Conservation (phyloP, 1,140 invertebrate species). For the Drusus annulatus region DNA sequence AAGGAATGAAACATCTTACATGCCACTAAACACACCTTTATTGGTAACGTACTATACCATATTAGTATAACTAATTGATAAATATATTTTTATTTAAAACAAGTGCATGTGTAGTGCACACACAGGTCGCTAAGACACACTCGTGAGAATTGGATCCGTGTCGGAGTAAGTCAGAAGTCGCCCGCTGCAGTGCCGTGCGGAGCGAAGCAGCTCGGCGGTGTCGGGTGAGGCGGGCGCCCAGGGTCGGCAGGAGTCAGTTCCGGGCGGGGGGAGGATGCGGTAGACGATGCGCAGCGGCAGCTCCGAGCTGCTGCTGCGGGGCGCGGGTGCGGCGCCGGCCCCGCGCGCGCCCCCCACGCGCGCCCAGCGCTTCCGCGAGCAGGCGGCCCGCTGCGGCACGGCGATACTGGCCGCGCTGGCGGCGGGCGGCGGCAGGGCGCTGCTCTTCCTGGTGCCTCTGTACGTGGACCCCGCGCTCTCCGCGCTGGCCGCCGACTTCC, state of each 20-base stretch:
- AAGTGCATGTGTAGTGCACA: too few relatives aligned
- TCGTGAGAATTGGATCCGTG: too few relatives aligned
- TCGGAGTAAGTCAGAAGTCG: background rate
- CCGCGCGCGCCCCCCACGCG: constrained; percentile 70
- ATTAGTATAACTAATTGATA: too few relatives aligned
- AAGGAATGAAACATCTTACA: too few relatives aligned
- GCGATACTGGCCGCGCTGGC: constrained; percentile 83
- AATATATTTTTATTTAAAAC: too few relatives aligned
- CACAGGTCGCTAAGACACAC: too few relatives aligned
- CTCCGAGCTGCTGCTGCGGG: constrained; percentile 54
- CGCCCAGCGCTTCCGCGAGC: constrained; percentile 79
- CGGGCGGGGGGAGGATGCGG: constrained; percentile 38
- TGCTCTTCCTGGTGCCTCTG: constrained; percentile 90
- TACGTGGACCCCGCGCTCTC: constrained; percentile 93
- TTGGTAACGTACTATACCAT: too few relatives aligned
- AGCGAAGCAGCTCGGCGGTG: background rate
- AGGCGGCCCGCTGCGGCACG: constrained; percentile 84
- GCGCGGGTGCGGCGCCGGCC: constrained; percentile 25
- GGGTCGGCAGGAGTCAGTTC: too few relatives aligned
- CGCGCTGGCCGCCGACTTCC: constrained; percentile 87
- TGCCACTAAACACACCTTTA: too few relatives aligned
- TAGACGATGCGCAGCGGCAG: constrained; percentile 57
- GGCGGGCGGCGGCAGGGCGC: constrained; percentile 84
- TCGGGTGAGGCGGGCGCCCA: background rate
- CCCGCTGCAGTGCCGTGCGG: background rate